Percentiles rank a stretch among this genome's conserved stretches.
Evolutionary conservation across 64 coral and sea anemone species (phyloP).

Genomic region (Actinia tenebrosa): DNA sequence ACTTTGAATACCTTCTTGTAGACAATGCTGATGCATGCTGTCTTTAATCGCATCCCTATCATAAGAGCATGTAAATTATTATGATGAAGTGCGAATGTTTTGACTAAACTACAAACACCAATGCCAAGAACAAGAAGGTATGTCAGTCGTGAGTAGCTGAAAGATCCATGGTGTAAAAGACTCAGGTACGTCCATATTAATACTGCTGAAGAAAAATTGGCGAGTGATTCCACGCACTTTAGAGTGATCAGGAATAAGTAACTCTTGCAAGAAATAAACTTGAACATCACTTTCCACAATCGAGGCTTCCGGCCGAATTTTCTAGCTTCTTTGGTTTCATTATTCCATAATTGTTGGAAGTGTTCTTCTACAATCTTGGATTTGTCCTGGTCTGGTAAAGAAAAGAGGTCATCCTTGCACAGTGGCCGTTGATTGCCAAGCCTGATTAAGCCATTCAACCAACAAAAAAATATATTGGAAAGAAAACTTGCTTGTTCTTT

Average conservation of each 20-base stretch:
- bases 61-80: background rate
- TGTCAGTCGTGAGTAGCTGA: background rate
- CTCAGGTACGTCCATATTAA: slow-evolving; percentile 29
- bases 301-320: background rate
- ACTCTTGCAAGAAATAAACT: background rate
- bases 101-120: background rate
- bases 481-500: slow-evolving; percentile 1
- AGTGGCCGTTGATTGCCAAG: background rate
- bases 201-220: background rate
- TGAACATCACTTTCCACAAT: slow-evolving; percentile 35
- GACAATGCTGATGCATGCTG: slow-evolving; percentile 18
- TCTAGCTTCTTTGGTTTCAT: background rate
- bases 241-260: background rate
- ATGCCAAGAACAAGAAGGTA: slow-evolving; percentile 1
- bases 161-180: background rate
- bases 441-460: background rate
- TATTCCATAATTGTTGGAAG: slow-evolving; percentile 7
- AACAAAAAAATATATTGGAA: background rate
- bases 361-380: background rate
- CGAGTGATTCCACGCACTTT: slow-evolving; percentile 5
- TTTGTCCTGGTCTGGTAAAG: background rate
- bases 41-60: background rate
- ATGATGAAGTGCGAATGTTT: background rate
- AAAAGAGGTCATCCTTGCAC: slow-evolving; percentile 25
- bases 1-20: slow-evolving; percentile 41